Evolutionary conservation across 2,113 vertebrate species (phyloP).

Genomic region (Barnardius zonarius): DNA sequence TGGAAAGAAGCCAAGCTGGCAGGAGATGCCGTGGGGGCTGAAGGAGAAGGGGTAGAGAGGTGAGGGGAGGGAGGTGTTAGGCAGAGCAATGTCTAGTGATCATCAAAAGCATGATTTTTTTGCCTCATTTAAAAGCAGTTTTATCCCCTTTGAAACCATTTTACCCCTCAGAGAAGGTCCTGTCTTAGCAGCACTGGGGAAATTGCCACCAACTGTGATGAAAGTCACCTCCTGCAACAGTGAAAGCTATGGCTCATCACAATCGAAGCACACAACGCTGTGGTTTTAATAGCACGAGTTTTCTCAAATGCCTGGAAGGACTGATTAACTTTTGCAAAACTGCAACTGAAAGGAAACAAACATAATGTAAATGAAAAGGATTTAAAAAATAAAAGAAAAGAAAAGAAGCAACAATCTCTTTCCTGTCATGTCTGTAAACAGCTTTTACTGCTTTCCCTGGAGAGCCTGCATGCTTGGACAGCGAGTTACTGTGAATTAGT

Average conservation of each 20-base stretch:
- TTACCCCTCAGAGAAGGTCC: background rate
- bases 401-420: background rate
- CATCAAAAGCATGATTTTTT: background rate
- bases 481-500: slow-evolving; percentile 48
- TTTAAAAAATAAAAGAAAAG: background rate
- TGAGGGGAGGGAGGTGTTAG: fast-evolving
- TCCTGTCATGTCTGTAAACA: slow-evolving; percentile 34
- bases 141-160: background rate
- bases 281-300: background rate
- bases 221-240: background rate
- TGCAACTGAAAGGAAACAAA: slow-evolving; percentile 11
- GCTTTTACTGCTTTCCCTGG: slow-evolving; percentile 45
- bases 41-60: background rate
- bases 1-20: background rate
- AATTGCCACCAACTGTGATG: background rate
- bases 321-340: slow-evolving; percentile 36
- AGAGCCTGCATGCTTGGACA: slow-evolving; percentile 38
- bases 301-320: slow-evolving; percentile 1
- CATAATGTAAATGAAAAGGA: slow-evolving; percentile 8
- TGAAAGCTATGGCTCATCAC: background rate
- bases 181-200: background rate
- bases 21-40: background rate
- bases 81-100: background rate
- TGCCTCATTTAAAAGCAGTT: background rate
- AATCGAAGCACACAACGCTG: background rate